A percentile compares a stretch with the other conserved stretches of the same genome.
Conservation (phyloP, 2,888 invertebrate genomes). For the Caenorhabditis imperialis region DNA sequence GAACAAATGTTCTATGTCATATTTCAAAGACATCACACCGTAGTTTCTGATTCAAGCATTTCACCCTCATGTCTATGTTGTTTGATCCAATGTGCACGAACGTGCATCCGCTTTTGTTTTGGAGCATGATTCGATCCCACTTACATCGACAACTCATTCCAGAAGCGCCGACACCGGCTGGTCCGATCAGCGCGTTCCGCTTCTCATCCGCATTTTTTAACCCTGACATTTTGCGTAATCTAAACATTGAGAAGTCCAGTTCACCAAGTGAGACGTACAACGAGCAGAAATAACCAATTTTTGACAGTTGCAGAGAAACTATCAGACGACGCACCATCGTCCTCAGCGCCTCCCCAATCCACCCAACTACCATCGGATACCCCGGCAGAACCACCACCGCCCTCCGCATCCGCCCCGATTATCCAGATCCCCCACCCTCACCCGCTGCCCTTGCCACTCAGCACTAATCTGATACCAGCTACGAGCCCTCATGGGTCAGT, state of each 20-base stretch:
- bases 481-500: not conserved
- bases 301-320: slow-evolving; percentile 16
- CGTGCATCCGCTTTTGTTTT: too few relatives aligned
- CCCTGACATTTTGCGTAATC: slow-evolving; percentile 46
- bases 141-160: slow-evolving; percentile 20
- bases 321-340: slow-evolving; percentile 20
- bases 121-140: not conserved
- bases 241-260: slow-evolving; percentile 49
- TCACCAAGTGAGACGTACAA: slow-evolving; percentile 42
- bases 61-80: too few relatives aligned
- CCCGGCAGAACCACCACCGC: slow-evolving; percentile 19
- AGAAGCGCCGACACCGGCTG: slow-evolving; percentile 52
- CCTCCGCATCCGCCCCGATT: not conserved
- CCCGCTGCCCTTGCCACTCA: not conserved
- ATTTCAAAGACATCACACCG: too few relatives aligned
- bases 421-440: slow-evolving; percentile 21
- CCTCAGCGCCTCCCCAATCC: slow-evolving; percentile 18
- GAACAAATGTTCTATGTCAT: too few relatives aligned
- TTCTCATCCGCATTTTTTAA: slow-evolving; percentile 51
- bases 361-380: slow-evolving; percentile 36
- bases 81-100: too few relatives aligned
- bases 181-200: slow-evolving; percentile 53
- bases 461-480: not conserved
- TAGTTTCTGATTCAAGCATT: too few relatives aligned
- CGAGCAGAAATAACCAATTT: not conserved